phyloP scores from a whole-genome alignment of 2,113 vertebrate genomes.

The Apodemus sylvaticus region DNA sequence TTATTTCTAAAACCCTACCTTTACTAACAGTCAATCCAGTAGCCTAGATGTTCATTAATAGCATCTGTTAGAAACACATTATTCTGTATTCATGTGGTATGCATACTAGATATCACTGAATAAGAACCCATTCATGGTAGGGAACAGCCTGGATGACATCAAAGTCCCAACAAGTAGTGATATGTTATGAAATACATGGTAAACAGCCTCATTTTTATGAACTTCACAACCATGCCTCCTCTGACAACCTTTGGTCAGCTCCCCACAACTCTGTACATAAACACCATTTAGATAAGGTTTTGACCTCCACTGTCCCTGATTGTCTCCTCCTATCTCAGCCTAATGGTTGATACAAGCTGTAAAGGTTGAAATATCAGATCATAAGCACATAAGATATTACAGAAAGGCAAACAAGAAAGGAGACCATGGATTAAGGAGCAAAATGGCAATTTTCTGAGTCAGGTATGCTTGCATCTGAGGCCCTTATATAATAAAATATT shows the following conservation, averaged over 20 bases:
- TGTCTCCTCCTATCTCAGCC: neutral
- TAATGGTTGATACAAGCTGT: neutral
- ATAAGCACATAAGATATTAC: neutral
- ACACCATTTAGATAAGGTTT: neutral
- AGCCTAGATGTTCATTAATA: neutral
- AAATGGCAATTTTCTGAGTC: neutral
- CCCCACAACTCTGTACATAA: neutral
- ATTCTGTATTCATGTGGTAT: neutral
- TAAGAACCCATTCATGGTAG: neutral
- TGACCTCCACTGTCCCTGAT: neutral
- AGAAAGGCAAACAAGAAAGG: neutral
- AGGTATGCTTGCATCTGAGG: neutral
- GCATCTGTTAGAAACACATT: neutral
- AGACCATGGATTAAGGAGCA: neutral
- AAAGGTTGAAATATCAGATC: neutral
- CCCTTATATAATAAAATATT: neutral
- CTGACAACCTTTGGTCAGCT: neutral
- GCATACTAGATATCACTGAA: too few species aligned
- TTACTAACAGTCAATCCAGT: neutral
- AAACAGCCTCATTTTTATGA: neutral
- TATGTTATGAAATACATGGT: neutral
- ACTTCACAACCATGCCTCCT: neutral
- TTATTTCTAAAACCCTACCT: too few species aligned
- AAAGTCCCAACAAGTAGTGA: neutral
- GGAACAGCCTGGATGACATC: neutral